A percentile compares a stretch with the other conserved stretches of the same genome.
phyloP scores from a whole-genome alignment of 2,888 invertebrate species.

The Allygus modestus region DNA sequence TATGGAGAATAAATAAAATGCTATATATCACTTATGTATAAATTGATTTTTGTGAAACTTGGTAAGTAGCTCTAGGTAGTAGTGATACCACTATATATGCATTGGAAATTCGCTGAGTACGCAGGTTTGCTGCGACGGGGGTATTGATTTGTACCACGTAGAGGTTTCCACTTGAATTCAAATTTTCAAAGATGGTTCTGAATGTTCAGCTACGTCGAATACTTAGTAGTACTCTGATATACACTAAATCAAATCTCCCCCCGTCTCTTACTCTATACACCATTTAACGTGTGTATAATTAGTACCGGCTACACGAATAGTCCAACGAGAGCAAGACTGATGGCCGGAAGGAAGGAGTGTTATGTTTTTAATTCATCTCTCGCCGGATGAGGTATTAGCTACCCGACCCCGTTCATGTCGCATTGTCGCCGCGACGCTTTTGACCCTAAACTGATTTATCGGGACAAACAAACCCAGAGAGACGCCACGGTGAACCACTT shows the following conservation, averaged over 20 bases:
- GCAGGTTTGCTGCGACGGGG: too few relatives aligned
- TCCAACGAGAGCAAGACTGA: constrained; percentile 11
- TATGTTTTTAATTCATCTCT: constrained; percentile 26
- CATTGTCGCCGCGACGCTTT: constrained; percentile 7
- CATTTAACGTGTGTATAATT: constrained; percentile 20
- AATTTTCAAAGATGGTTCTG: too few relatives aligned
- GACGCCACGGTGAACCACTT: neutral
- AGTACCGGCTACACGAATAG: neutral
- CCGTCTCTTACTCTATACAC: neutral
- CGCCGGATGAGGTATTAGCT: constrained; percentile 27
- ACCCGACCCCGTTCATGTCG: neutral
- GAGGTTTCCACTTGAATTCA: too few relatives aligned
- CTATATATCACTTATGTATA: too few relatives aligned
- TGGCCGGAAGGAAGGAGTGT: constrained; percentile 22
- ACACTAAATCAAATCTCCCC: neutral
- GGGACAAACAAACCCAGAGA: constrained; percentile 2
- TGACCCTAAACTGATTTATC: constrained; percentile 42
- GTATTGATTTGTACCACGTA: too few relatives aligned
- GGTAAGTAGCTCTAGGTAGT: too few relatives aligned
- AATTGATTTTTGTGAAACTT: too few relatives aligned
- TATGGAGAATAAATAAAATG: too few relatives aligned
- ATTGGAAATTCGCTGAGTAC: too few relatives aligned
- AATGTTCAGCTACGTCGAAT: too few relatives aligned
- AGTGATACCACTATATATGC: too few relatives aligned
- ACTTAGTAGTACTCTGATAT: too few relatives aligned